phyloP scores from a whole-genome alignment of 2,797 vertebrate species.

The Chloroceryle amazona region DNA sequence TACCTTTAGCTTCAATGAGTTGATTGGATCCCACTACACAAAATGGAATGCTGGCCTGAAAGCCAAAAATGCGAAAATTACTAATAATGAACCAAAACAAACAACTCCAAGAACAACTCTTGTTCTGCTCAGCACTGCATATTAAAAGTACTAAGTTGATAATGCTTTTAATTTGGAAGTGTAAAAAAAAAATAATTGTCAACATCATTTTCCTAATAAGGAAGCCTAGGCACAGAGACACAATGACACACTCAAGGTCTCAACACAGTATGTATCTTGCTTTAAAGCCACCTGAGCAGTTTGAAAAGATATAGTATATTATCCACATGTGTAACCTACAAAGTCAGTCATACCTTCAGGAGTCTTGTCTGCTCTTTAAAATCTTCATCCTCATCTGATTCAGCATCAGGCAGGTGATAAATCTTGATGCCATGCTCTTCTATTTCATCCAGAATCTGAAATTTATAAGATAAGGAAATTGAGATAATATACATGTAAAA shows the following conservation, averaged over 20 bases:
- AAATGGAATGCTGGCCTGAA: conserved; percentile 95
- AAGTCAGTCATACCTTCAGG: conserved; percentile 86
- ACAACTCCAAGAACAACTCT: not conserved
- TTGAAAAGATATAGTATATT: not conserved
- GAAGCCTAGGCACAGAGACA: not conserved
- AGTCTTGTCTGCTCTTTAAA: conserved; percentile 98
- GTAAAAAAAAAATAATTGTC: not conserved
- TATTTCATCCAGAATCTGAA: conserved; percentile 95
- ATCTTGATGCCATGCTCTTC: conserved; percentile 98
- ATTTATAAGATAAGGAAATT: not conserved
- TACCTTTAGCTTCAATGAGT: conserved; percentile 97
- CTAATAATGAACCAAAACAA: not conserved
- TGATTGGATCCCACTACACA: conserved; percentile 98
- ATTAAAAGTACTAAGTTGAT: not conserved
- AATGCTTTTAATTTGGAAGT: not conserved
- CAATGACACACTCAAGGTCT: not conserved
- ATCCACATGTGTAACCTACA: not conserved
- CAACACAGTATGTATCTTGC: not conserved
- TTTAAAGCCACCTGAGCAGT: not conserved
- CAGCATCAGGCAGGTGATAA: conserved; percentile 96
- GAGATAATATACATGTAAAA: not conserved
- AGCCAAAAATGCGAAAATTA: not conserved
- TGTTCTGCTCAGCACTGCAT: not conserved
- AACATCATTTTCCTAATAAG: not conserved
- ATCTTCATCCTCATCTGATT: conserved; percentile 97